Evolutionary conservation across 2,797 vertebrate genomes (phyloP).

Genomic region (Harpagifer antarcticus): DNA sequence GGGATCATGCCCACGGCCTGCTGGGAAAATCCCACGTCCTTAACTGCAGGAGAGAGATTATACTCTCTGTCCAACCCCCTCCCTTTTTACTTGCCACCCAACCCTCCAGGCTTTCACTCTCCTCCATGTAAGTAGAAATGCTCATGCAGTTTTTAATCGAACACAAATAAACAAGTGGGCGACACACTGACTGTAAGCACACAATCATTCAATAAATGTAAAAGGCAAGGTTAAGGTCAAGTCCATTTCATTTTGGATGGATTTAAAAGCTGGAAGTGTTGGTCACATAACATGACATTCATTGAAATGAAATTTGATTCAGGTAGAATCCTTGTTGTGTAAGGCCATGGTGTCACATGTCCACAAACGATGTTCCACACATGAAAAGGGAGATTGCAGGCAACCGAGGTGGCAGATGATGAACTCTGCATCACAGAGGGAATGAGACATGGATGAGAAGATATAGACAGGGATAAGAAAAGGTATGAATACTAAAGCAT

Average conservation of each 20-base stretch:
- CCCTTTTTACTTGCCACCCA: slow-evolving; percentile 26
- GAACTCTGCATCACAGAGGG: slow-evolving; percentile 49
- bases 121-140: slow-evolving; percentile 35
- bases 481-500: slow-evolving; percentile 67
- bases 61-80: slow-evolving; percentile 43
- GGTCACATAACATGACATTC: slow-evolving; percentile 35
- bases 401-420: slow-evolving; percentile 41
- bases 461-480: slow-evolving; percentile 57
- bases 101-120: slow-evolving; percentile 37
- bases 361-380: slow-evolving; percentile 30
- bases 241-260: slow-evolving; percentile 54
- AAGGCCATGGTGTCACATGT: slow-evolving; percentile 49
- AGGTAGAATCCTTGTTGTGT: slow-evolving; percentile 35
- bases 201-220: slow-evolving; percentile 45
- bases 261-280: slow-evolving; percentile 52
- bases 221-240: slow-evolving; percentile 54
- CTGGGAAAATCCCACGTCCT: slow-evolving; percentile 74
- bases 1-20: slow-evolving; percentile 73
- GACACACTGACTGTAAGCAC: slow-evolving; percentile 18
- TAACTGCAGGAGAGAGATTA: slow-evolving; percentile 74
- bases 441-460: slow-evolving; percentile 56
- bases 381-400: slow-evolving; percentile 23
- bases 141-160: slow-evolving; percentile 42
- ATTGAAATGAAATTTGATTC: slow-evolving; percentile 51
- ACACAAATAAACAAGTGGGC: slow-evolving; percentile 48